phyloP scores from a whole-genome alignment of 2,797 vertebrate species.

The Notolabrus celidotus region DNA sequence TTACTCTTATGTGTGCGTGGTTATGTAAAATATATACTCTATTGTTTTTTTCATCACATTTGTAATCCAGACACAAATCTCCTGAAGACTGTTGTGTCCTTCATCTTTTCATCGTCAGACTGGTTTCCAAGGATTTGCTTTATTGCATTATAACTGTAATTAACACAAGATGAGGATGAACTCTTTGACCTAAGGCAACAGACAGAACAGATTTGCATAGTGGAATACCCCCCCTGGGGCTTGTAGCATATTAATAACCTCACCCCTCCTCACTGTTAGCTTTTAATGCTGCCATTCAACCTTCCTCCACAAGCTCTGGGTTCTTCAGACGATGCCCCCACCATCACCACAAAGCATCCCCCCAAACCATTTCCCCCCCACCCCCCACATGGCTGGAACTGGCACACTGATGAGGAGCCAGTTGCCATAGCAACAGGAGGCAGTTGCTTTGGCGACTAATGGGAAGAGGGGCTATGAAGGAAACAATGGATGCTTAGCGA shows the following conservation, averaged over 20 bases:
- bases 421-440: constrained; percentile 86
- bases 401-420: constrained; percentile 71
- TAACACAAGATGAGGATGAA: constrained; percentile 15
- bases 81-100: not conserved
- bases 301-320: constrained; percentile 28
- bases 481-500: constrained; percentile 76
- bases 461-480: constrained; percentile 74
- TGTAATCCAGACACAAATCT: constrained; percentile 2
- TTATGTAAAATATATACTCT: not conserved
- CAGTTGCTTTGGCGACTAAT: constrained; percentile 87
- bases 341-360: constrained; percentile 27
- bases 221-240: constrained; percentile 14
- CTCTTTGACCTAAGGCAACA: constrained; percentile 35
- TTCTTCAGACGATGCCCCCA: constrained; percentile 25
- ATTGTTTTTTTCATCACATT: too few relatives aligned
- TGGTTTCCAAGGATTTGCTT: not conserved
- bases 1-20: not conserved
- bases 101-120: not conserved
- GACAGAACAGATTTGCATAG: constrained; percentile 11
- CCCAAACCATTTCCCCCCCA: constrained; percentile 20
- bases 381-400: constrained; percentile 59
- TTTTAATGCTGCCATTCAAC: constrained; percentile 16
- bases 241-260: constrained; percentile 29
- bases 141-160: constrained; percentile 39
- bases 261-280: constrained; percentile 3